Conservation (phyloP, 2,888 invertebrate species). For the Eupithecia vulgata region DNA sequence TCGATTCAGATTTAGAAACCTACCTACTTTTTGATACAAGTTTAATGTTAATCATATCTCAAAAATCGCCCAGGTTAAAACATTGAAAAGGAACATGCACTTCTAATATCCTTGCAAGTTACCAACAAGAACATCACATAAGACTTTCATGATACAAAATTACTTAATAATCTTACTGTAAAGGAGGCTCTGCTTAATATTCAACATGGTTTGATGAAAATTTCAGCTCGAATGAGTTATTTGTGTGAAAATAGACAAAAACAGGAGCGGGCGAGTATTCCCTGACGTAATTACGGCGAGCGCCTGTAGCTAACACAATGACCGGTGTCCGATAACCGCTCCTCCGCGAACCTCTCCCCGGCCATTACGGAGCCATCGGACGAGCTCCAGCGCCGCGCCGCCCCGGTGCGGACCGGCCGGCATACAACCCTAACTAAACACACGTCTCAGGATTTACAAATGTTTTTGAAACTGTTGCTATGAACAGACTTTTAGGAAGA, state of each 20-base stretch:
- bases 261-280: conserved; percentile 55
- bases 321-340: conserved; percentile 66
- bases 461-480: not conserved
- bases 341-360: conserved; percentile 32
- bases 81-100: not conserved
- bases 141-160: not conserved
- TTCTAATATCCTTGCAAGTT: not conserved
- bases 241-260: conserved; percentile 27
- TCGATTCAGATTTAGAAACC: not conserved
- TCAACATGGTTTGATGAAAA: conserved; percentile 54
- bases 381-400: conserved; percentile 10
- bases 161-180: no score
- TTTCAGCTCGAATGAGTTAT: conserved; percentile 33
- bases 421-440: not conserved
- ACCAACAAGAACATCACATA: not conserved
- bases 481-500: not conserved
- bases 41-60: not conserved
- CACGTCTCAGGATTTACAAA: not conserved
- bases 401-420: not conserved
- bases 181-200: conserved; percentile 3
- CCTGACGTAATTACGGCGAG: conserved; percentile 78
- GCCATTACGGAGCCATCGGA: conserved; percentile 14
- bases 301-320: conserved; percentile 76
- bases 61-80: not conserved
- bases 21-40: no score